Percentiles rank a stretch among this genome's conserved stretches.
Evolutionary conservation across 1,140 invertebrate genomes (phyloP).

Genomic region (Steinernema khuongi): DNA sequence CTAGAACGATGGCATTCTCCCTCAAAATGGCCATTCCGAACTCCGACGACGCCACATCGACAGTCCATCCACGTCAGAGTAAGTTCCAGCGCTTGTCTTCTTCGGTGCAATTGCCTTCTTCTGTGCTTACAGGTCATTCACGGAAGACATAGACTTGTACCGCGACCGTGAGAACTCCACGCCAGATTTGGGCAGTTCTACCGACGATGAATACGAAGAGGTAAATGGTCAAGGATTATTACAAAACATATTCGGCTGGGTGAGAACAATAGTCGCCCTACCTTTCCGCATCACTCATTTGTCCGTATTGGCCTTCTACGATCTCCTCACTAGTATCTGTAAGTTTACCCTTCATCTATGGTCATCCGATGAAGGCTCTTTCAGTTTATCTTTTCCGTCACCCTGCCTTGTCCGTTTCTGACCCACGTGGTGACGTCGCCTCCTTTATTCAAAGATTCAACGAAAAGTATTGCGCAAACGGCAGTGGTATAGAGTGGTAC

Average conservation of each 20-base stretch:
- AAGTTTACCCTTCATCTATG: background rate
- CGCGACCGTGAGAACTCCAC: no score
- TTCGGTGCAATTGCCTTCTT: background rate
- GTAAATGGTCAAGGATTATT: background rate
- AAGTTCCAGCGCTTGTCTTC: background rate
- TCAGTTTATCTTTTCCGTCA: background rate
- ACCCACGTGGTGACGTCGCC: conserved; percentile 6
- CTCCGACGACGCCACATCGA: background rate
- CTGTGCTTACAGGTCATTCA: no score
- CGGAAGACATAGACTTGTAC: no score
- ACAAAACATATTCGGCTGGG: background rate
- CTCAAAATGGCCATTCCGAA: background rate
- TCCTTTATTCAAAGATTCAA: background rate
- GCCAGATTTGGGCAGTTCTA: background rate
- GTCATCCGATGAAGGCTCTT: background rate
- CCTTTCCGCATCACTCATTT: background rate
- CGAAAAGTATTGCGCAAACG: background rate
- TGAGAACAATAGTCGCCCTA: background rate
- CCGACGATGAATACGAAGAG: background rate
- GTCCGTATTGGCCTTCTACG: background rate
- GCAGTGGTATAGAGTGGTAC: background rate
- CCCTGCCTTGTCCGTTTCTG: background rate
- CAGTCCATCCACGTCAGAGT: background rate
- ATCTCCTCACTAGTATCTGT: background rate
- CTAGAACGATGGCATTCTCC: background rate